A percentile compares a stretch with the other conserved stretches of the same genome.
These are phyloP conservation scores for Habrosyne pyritoides DNA, from an alignment of 2,888 invertebrate genomes.

Conservation along the genomic window DNA sequence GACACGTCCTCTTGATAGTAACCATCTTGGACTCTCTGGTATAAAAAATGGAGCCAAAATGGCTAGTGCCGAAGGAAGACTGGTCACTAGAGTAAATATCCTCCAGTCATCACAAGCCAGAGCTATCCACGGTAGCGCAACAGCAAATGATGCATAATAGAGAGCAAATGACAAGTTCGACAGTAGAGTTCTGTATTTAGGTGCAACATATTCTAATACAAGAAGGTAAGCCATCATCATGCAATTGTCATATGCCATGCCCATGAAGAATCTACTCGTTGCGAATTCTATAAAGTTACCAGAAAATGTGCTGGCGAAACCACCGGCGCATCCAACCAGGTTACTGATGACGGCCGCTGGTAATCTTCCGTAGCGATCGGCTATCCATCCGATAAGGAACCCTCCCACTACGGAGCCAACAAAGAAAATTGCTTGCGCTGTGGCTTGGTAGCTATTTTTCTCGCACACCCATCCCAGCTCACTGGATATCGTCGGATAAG, in stretches of 20 bases:
- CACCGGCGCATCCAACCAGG: conserved; percentile 52
- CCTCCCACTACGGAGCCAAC: conserved; percentile 59
- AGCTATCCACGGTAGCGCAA: conserved; percentile 54
- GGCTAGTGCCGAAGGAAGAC: conserved; percentile 51
- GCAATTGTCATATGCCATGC: conserved; percentile 62
- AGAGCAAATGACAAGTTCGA: conserved; percentile 55
- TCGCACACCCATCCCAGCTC: conserved; percentile 64
- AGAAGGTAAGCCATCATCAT: conserved; percentile 61
- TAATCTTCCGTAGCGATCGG: conserved; percentile 59
- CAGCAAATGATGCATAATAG: conserved; percentile 52
- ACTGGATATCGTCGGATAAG: conserved; percentile 62
- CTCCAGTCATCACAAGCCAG: conserved; percentile 62
- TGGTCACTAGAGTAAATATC: conserved; percentile 54
- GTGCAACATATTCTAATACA: conserved; percentile 60
- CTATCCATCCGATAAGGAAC: conserved; percentile 55
- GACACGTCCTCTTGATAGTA: conserved; percentile 55
- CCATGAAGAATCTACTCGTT: conserved; percentile 54
- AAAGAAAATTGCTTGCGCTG: conserved; percentile 62
- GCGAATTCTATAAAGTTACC: conserved; percentile 51
- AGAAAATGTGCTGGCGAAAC: conserved; percentile 49
- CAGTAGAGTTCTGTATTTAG: conserved; percentile 57
- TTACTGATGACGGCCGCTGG: conserved; percentile 52
- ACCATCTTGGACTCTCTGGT: conserved; percentile 64
- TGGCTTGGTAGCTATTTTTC: conserved; percentile 60
- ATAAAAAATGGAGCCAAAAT: conserved; percentile 51